These are phyloP conservation scores for Onychomys torridus DNA, from an alignment of 2,797 vertebrate genomes.

Conservation along the genomic window DNA sequence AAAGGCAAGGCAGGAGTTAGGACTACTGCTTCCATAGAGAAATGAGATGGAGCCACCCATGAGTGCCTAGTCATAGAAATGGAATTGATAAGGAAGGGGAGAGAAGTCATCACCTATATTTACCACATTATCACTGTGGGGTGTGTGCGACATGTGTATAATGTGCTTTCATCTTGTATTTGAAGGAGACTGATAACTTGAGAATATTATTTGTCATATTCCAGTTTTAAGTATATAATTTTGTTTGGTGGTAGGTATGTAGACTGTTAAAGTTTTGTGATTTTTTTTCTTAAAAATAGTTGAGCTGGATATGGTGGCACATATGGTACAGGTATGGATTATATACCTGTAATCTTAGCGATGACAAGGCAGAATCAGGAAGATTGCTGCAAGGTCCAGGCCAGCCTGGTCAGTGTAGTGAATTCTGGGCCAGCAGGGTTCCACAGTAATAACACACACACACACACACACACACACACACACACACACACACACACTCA, in stretches of 20 bases:
- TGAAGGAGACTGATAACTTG: conserved; percentile 74
- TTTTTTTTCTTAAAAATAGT: conserved; percentile 73
- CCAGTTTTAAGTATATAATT: conserved; percentile 62
- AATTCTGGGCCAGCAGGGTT: background rate
- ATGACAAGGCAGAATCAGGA: background rate
- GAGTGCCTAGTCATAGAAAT: conserved; percentile 71
- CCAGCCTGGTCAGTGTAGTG: too few relatives aligned
- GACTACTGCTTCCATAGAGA: conserved; percentile 64
- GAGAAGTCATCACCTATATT: conserved; percentile 64
- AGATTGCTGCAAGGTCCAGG: background rate
- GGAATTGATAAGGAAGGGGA: conserved; percentile 78
- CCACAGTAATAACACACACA: background rate
- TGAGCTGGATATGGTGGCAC: background rate
- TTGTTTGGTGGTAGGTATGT: conserved; percentile 39
- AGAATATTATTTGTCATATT: conserved; percentile 65
- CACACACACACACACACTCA: background rate
- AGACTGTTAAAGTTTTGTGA: conserved; percentile 20
- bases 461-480: background rate
- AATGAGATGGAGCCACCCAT: conserved; percentile 67
- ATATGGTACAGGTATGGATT: too few relatives aligned
- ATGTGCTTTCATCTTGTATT: conserved; percentile 65
- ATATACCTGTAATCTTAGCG: background rate
- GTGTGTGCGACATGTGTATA: conserved; percentile 49
- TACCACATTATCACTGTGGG: conserved; percentile 53
- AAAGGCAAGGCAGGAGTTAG: conserved; percentile 58